Evolutionary conservation across 1,140 invertebrate species (phyloP), one percentile per base, ranked within the genome.

Genomic region (Lepidurus arcticus): DNA sequence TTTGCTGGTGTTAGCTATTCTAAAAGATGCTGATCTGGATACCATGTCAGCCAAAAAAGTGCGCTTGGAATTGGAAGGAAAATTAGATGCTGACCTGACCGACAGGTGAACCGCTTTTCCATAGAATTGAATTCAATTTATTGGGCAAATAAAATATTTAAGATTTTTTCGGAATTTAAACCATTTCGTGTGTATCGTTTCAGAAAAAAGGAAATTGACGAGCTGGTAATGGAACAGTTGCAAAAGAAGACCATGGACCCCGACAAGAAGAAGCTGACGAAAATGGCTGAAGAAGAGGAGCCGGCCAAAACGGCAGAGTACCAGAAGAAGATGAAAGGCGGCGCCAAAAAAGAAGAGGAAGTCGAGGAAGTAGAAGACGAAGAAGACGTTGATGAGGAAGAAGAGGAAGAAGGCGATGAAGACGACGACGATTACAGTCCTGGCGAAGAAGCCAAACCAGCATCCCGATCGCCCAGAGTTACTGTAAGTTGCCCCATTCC

Each of bases 21-120:
- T 97, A 4, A 94, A 96, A 86, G 91, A 91, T 86, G 94, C 94
- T 7, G 92, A 96, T 84, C 87, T 96, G 10, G 89, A 90, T 8
- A 90, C 90, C 45, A 92, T 93, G 81, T 94, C 94, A 11, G 91
- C 93, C 1, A 97, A 96, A 82, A 94, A 95, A 85, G 93, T 97
- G n/a, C 90, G 94, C 43, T 90, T 92, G 85, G 90, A 93, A 83
- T 86, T 97, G 78, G 94, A 97, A 85, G 89, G 92, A 79, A 92
- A 93, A 83, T 87, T 95, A 11, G 91, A 91, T 65, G 87, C 90
- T 78, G 93, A 95, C 81, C 86, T 97, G 13, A 86, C 89, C 42
- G 87, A 88, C 82, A 87, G 88, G 88, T 89, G 85, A 84, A 73
- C 73, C 34, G 78, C 79, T 75, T n/a, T 77, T 43, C 78, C 45